phyloP scores from a whole-genome alignment of 2,113 vertebrate genomes.

The Solea solea region DNA sequence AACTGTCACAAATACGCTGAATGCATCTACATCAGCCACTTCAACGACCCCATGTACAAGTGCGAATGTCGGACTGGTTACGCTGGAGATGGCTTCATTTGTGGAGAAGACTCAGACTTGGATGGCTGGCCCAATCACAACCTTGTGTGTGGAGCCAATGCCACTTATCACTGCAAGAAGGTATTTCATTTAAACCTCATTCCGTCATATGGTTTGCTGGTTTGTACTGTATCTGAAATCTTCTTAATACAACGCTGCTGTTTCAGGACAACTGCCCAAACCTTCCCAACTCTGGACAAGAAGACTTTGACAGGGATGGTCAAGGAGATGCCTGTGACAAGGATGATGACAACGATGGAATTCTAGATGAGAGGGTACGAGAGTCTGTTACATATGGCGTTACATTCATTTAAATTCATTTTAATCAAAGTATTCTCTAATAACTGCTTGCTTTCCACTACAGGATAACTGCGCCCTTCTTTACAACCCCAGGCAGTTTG shows the following conservation, averaged over 20 bases:
- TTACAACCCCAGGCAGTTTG: slow-evolving; percentile 94
- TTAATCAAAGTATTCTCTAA: neutral
- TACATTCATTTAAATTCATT: neutral
- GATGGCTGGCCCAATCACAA: slow-evolving; percentile 98
- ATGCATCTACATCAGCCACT: slow-evolving; percentile 94
- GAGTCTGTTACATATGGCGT: neutral
- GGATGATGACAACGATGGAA: slow-evolving; percentile 95
- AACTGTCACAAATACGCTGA: slow-evolving; percentile 91
- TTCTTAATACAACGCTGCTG: neutral
- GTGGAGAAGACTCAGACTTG: slow-evolving; percentile 96
- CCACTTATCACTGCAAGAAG: slow-evolving; percentile 93
- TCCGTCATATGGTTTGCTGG: neutral
- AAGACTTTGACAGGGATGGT: slow-evolving; percentile 96
- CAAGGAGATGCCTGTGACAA: slow-evolving; percentile 97
- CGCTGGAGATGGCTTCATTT: slow-evolving; percentile 93
- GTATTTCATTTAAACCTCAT: slow-evolving; percentile 69
- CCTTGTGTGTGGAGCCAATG: slow-evolving; percentile 91
- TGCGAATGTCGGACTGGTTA: slow-evolving; percentile 96
- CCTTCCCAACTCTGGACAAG: slow-evolving; percentile 98
- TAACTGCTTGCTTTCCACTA: neutral
- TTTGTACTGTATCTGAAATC: neutral
- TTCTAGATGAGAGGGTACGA: slow-evolving; percentile 90
- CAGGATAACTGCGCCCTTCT: slow-evolving; percentile 97
- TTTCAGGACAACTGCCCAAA: slow-evolving; percentile 95
- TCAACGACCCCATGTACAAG: slow-evolving; percentile 97